Conservation (phyloP, 2,113 vertebrate species). For the Rattus rattus region DNA sequence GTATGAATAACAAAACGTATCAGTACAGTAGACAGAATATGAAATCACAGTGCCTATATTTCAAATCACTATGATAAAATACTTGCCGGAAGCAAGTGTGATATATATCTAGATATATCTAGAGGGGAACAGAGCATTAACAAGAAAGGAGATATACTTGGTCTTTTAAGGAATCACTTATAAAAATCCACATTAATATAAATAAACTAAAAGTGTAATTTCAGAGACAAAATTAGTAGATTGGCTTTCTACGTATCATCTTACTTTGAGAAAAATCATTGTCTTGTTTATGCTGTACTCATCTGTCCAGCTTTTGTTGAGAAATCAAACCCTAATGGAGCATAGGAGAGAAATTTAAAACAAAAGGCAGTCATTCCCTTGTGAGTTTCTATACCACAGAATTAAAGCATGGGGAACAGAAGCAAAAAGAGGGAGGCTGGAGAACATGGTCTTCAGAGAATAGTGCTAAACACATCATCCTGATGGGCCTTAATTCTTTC, state of each 20-base stretch:
- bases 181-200: conserved; percentile 41
- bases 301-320: conserved; percentile 25
- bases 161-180: conserved; percentile 2
- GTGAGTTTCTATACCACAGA: conserved; percentile 40
- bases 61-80: conserved; percentile 46
- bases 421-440: background rate
- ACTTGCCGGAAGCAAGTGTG: background rate
- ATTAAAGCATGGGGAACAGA: conserved; percentile 9
- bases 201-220: conserved; percentile 33
- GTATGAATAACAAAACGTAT: conserved; percentile 59
- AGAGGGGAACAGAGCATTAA: background rate
- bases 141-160: background rate
- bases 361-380: background rate
- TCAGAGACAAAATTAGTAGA: conserved; percentile 7
- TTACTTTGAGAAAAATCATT: conserved; percentile 44
- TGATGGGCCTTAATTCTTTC: background rate
- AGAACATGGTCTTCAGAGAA: conserved; percentile 23
- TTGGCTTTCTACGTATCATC: background rate
- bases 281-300: background rate
- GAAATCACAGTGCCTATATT: conserved; percentile 64
- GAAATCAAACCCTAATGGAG: conserved; percentile 40
- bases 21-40: conserved; percentile 32
- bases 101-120: background rate
- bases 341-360: background rate
- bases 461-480: background rate